Base-by-base conservation (phyloP, 2,113 vertebrate species). In the Colaptes auratus region DNA sequence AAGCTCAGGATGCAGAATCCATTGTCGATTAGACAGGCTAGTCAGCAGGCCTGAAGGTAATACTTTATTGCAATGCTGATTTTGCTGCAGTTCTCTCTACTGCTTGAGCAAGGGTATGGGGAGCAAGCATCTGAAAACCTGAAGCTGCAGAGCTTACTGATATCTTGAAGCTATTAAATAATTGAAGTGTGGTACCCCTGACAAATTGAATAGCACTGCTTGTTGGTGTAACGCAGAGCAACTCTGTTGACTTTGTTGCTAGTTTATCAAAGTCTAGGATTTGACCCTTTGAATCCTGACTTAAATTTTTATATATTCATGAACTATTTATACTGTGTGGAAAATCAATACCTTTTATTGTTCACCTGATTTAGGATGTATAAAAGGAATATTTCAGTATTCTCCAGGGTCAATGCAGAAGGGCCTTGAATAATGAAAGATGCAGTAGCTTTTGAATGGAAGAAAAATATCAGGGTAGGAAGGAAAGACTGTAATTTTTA, bases 311-410 rank as follows among this genome's bases (percentile, higher is more conserved):
- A 91, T 88, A 42, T 39, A 46, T 91, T 90, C 0, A 0, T 90
- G 61, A 86, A 70, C 31, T 92, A 76, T 83, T 96, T 88, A 76
- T 55, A 17, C 13, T 16, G 35, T 64, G 82, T 84, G 82, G 95
- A 61, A 82, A 84, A 95, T 96, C 82, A 81, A 83, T 77, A 81
- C 14, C 12, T 75, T 86, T 88, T 72, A 84, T 85, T 88, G 7
- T 90, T 94, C 77, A 79, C 70, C 76, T 92, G 76, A 78, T 92
- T 96, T 83, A 92, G 79, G 53, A 77, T 15, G 35, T 63, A 61
- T 86, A 82, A 93, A 92, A 86, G 20, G 56, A 85, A 55, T 82
- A 77, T 86, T 94, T 92, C 73, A 42, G 63, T 92, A 69, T 83
- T 91, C 79, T 86, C 79, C 23, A 46, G 69, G 31, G 65, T 71